A percentile compares a stretch with the other conserved stretches of the same genome.
phyloP scores from a whole-genome alignment of 2,888 invertebrate species.

The Eupithecia abbreviata region DNA sequence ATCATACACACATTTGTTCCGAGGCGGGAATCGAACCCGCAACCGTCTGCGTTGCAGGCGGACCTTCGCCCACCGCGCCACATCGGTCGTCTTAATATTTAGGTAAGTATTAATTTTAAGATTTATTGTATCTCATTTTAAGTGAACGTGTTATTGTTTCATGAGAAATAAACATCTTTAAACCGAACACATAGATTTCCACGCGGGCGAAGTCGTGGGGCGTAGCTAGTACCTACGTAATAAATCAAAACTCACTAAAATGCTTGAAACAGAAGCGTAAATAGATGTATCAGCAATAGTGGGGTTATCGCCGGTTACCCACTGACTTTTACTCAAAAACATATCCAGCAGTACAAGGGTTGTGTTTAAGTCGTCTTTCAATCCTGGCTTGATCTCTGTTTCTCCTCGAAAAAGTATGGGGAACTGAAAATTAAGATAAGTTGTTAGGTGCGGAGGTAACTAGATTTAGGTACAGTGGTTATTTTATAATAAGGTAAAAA shows the following conservation, averaged over 20 bases:
- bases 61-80: no score
- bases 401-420: slow-evolving; percentile 85
- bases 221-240: neutral
- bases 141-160: no score
- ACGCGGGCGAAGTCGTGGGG: no score
- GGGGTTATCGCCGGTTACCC: slow-evolving; percentile 84
- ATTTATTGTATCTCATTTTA: no score
- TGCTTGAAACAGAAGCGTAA: slow-evolving; percentile 82
- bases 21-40: no score
- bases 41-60: no score
- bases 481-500: no score
- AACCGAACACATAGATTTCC: no score
- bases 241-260: slow-evolving; percentile 69
- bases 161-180: no score
- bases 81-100: no score
- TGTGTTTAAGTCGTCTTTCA: slow-evolving; percentile 82
- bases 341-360: slow-evolving; percentile 85
- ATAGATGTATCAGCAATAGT: slow-evolving; percentile 87
- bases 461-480: neutral
- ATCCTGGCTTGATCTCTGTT: slow-evolving; percentile 79
- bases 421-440: slow-evolving; percentile 71
- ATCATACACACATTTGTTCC: no score
- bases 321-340: slow-evolving; percentile 83
- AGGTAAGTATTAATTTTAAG: no score
- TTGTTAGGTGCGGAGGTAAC: neutral